These are phyloP conservation scores for Xanthia togata DNA, from an alignment of 2,888 invertebrate species.

Conservation along the genomic window DNA sequence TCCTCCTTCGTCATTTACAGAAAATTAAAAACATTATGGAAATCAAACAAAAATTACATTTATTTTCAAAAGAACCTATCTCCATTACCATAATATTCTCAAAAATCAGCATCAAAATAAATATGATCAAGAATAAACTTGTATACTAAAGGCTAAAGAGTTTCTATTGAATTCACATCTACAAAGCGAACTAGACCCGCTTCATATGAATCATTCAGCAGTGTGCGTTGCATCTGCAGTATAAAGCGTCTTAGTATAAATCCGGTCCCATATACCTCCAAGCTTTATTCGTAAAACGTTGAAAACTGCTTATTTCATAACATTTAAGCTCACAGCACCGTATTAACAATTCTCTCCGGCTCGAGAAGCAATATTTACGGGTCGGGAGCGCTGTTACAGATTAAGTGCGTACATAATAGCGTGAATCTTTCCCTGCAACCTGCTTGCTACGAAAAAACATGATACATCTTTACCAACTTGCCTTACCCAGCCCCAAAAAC, in stretches of 20 bases:
- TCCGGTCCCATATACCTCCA: conserved; percentile 44
- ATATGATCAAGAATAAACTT: conserved; percentile 40
- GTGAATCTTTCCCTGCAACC: conserved; percentile 64
- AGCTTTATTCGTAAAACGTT: conserved; percentile 59
- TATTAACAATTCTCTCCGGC: conserved; percentile 69
- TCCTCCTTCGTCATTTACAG: neutral
- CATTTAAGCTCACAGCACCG: conserved; percentile 56
- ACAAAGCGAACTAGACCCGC: conserved; percentile 56
- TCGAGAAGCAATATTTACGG: conserved; percentile 71
- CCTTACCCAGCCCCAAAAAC: conserved; percentile 43
- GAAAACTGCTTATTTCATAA: conserved; percentile 64
- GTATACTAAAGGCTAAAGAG: conserved; percentile 41
- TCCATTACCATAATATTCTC: neutral
- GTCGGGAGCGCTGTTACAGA: conserved; percentile 66
- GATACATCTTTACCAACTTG: conserved; percentile 69
- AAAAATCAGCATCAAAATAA: conserved; percentile 36
- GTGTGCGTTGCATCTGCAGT: conserved; percentile 66
- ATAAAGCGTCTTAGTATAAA: conserved; percentile 60
- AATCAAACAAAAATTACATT: neutral
- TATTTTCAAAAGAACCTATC: neutral
- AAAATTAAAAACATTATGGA: neutral
- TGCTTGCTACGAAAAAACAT: conserved; percentile 72
- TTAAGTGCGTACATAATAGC: conserved; percentile 73
- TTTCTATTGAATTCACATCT: conserved; percentile 65
- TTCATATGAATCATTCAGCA: conserved; percentile 67